Conservation (phyloP, 1,140 invertebrate genomes). For the Zaprionus nigranus region DNA sequence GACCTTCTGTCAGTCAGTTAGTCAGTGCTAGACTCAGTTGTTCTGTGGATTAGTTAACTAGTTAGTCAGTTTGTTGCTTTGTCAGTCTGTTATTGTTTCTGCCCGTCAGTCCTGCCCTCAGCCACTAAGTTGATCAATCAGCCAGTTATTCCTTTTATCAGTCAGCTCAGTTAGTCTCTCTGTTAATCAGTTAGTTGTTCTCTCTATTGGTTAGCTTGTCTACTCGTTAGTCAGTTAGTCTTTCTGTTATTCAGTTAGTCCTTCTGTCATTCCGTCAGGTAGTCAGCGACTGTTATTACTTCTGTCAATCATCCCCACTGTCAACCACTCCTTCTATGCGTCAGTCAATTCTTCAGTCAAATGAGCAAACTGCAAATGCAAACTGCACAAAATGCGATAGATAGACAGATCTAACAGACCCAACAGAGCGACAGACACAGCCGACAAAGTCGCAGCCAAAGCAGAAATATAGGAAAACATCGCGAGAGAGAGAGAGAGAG, state of each 20-base stretch:
- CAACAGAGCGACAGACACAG: neutral
- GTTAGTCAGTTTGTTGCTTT: neutral
- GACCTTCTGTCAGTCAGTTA: too few relatives aligned
- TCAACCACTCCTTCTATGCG: conserved; percentile 2
- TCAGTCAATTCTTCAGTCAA: conserved; percentile 62
- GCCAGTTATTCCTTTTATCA: neutral
- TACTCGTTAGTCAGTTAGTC: neutral
- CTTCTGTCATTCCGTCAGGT: neutral
- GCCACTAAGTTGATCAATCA: too few relatives aligned
- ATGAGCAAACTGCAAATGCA: conserved; percentile 76
- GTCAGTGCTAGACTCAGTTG: too few relatives aligned
- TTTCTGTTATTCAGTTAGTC: neutral
- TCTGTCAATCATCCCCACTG: neutral
- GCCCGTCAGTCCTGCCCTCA: neutral
- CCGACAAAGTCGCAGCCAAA: neutral
- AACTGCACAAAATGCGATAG: conserved; percentile 46
- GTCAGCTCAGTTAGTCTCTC: neutral
- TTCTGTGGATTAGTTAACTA: neutral
- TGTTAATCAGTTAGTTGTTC: neutral
- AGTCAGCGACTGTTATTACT: conserved; percentile 8
- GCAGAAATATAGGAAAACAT: conserved; percentile 5
- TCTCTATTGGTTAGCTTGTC: neutral
- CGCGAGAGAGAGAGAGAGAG: too few relatives aligned
- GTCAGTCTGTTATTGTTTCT: too few relatives aligned
- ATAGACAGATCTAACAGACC: conserved; percentile 6